Evolutionary conservation across 2,888 invertebrate species (phyloP), one percentile per base, ranked within the genome.

Genomic region (Oxycera nigricornis): DNA sequence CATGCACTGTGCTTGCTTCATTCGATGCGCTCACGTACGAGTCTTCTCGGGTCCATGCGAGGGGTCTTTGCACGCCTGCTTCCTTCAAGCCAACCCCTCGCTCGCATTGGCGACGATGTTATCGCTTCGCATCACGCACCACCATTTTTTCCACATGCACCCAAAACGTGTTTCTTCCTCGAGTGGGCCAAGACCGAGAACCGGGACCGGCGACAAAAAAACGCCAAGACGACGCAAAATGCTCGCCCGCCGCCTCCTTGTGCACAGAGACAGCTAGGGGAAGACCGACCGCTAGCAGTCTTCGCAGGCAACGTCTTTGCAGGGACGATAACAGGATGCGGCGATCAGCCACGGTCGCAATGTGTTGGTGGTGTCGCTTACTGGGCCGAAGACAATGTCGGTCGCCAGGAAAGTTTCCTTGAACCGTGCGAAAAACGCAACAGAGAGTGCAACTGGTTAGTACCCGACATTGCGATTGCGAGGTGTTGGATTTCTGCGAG

Each of bases 91-190:
- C 70, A 70, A 70, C 70, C 70, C 70, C n/a, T n/a, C n/a, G n/a
- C n/a, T 70, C 70, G 30, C 52, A 22, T 31, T 1, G 17, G 31
- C 14, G 2, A 61, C 20, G 39, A 39, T 9, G 1, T 41, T 65
- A 65, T 41, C 26, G 39, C 65, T 22, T 9, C 39, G 24, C 65
- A 65, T 6, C 65, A 65, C 39, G 24, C 65, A 65, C 65, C 65
- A 26, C 41, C 65, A 39, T 41, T 24, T 24, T n/a, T 22, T n/a
- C 65, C 28, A 11, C 52, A 70, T 70, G 52, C 70, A 55, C 70
- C 70, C 70, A 70, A 70, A 70, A 52, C 55, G 52, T 52, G 52
- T 70, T 70, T 57, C 24, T 70, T 30, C 28, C 70, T 31, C 31
- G 31, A 70, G 70, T 70, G 70, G 70, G 70, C 55, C 70, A 55